Conservation (phyloP, 2,797 vertebrate genomes). For the Sebastes kiyomatsui region DNA sequence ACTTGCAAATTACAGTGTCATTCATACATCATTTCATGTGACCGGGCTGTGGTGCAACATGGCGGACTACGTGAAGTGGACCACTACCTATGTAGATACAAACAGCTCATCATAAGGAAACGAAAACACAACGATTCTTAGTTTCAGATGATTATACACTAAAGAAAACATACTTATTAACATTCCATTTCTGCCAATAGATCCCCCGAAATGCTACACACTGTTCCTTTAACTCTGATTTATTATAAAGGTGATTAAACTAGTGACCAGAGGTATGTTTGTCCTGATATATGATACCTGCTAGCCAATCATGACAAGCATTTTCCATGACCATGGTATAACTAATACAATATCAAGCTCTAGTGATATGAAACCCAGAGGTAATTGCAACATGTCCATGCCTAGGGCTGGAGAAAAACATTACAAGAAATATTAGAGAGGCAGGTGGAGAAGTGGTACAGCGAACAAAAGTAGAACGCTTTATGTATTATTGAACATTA, state of each 20-base stretch:
- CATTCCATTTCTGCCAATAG: neutral
- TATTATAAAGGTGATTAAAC: neutral
- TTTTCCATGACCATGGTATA: neutral
- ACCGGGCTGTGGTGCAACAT: too few relatives aligned
- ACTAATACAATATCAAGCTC: too few relatives aligned
- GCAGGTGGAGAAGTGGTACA: too few relatives aligned
- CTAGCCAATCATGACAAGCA: neutral
- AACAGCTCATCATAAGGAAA: neutral
- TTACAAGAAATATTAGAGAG: neutral
- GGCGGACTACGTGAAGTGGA: too few relatives aligned
- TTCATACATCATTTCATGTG: rapidly evolving
- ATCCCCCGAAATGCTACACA: neutral
- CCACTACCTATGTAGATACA: too few relatives aligned
- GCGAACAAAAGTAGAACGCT: neutral
- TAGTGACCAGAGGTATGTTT: rapidly evolving
- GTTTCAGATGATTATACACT: neutral
- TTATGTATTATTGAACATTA: neutral
- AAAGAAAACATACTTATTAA: neutral
- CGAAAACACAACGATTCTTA: neutral
- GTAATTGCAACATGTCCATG: neutral
- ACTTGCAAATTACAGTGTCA: too few relatives aligned
- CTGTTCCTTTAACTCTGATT: neutral
- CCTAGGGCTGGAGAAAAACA: neutral
- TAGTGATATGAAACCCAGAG: neutral
- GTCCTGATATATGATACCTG: neutral